Percentiles rank a stretch among this genome's conserved stretches.
These are phyloP conservation scores for Diplolepis rosae DNA, from an alignment of 2,888 invertebrate species.

Conservation along the genomic window DNA sequence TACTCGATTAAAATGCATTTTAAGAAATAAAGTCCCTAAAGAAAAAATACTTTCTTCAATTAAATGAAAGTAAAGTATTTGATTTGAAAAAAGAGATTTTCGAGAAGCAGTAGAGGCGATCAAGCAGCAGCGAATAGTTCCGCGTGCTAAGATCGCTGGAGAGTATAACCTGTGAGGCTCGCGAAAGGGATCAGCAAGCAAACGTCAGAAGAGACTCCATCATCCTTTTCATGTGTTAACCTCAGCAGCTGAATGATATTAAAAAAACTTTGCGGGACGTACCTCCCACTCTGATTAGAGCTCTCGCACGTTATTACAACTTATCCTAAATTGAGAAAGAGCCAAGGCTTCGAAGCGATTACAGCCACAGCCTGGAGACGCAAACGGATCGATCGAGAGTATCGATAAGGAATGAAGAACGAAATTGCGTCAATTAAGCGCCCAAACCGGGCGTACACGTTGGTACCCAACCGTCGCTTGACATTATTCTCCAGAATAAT, in stretches of 20 bases:
- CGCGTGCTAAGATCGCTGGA: conserved; percentile 58
- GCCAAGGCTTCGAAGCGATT: conserved; percentile 7
- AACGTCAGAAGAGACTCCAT: conserved; percentile 57
- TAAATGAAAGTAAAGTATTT: no score
- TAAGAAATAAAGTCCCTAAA: neutral
- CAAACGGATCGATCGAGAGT: conserved; percentile 16
- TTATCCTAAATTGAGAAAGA: conserved; percentile 26
- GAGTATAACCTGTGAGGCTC: conserved; percentile 40
- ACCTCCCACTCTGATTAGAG: conserved; percentile 52
- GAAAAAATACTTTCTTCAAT: neutral
- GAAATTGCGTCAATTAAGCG: conserved; percentile 44
- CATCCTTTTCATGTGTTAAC: conserved; percentile 32
- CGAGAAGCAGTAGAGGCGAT: conserved; percentile 47
- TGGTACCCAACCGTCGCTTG: conserved; percentile 57
- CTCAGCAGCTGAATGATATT: conserved; percentile 19
- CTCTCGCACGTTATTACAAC: conserved; percentile 29
- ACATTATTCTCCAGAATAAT: conserved; percentile 54
- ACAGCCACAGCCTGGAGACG: conserved; percentile 10
- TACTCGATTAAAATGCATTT: neutral
- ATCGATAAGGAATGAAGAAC: conserved; percentile 29
- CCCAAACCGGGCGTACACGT: conserved; percentile 66
- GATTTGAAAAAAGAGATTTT: conserved; percentile 32
- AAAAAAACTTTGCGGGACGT: conserved; percentile 52
- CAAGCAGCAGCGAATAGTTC: conserved; percentile 67
- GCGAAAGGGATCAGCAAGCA: conserved; percentile 69